Percentiles rank a stretch among this genome's conserved stretches.
Evolutionary conservation across 2,113 vertebrate genomes (phyloP).

Genomic region (Melanotaenia duboulayi): DNA sequence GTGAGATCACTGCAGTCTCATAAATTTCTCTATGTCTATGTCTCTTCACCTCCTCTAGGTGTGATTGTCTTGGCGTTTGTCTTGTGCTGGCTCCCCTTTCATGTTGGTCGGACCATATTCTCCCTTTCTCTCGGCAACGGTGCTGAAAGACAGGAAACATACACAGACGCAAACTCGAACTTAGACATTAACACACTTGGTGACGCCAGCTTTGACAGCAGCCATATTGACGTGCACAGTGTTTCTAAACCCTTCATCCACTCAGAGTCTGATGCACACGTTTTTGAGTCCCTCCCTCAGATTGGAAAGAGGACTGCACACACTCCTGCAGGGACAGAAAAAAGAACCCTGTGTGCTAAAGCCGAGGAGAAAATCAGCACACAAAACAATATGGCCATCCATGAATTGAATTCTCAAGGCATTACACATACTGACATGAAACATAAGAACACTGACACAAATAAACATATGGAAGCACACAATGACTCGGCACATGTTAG

Average conservation of each 20-base stretch:
- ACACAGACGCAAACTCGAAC: slow-evolving; percentile 8
- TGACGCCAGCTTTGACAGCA: background rate
- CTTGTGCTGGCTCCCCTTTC: slow-evolving; percentile 85
- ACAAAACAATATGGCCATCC: background rate
- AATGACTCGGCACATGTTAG: background rate
- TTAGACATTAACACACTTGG: background rate
- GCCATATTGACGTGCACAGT: background rate
- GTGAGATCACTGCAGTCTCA: background rate
- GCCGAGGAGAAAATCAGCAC: background rate
- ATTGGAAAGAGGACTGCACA: background rate
- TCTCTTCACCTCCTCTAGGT: slow-evolving; percentile 55
- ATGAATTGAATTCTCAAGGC: background rate
- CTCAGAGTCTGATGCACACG: background rate
- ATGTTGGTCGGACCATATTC: slow-evolving; percentile 83
- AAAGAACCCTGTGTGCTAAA: background rate
- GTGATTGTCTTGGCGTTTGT: slow-evolving; percentile 85
- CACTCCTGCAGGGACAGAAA: background rate
- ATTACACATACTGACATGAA: slow-evolving; percentile 2
- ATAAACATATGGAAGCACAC: background rate
- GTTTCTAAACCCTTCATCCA: background rate
- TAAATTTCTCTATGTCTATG: background rate
- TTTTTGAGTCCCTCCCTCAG: background rate
- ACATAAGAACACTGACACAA: background rate
- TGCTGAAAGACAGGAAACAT: slow-evolving; percentile 27
- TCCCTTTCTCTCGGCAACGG: slow-evolving; percentile 66